phyloP scores from a whole-genome alignment of 2,888 invertebrate species.

The Odontomyia ornata region DNA sequence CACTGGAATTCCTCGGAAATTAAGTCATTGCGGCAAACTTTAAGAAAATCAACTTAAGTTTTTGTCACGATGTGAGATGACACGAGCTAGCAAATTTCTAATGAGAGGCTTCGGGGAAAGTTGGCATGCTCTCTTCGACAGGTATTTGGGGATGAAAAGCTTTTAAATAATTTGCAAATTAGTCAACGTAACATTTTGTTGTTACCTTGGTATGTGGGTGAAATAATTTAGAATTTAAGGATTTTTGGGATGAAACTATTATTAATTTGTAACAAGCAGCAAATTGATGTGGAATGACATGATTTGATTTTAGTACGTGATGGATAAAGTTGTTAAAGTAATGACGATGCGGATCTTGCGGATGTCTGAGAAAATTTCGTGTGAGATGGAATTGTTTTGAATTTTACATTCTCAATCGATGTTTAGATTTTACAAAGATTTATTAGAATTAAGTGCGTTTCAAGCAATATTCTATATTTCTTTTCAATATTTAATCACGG shows the following conservation, averaged over 20 bases:
- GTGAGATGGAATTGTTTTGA: too few species aligned
- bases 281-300: neutral
- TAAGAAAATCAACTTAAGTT: conserved; percentile 26
- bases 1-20: conserved; percentile 14
- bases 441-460: too few species aligned
- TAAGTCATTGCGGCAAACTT: conserved; percentile 34
- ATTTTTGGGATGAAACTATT: conserved; percentile 1
- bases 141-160: neutral
- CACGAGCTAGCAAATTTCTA: neutral
- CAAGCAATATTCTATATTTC: too few species aligned
- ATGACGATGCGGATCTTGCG: too few species aligned
- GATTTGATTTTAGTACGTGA: too few species aligned
- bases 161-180: conserved; percentile 35
- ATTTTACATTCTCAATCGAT: too few species aligned
- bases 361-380: too few species aligned
- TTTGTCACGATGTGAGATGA: conserved; percentile 8
- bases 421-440: too few species aligned
- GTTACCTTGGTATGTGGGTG: conserved; percentile 19
- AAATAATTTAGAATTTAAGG: conserved; percentile 19
- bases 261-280: conserved; percentile 30
- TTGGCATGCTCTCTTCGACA: neutral
- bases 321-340: too few species aligned
- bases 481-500: too few species aligned
- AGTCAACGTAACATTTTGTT: conserved; percentile 27
- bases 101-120: neutral